A percentile compares a stretch with the other conserved stretches of the same genome.
phyloP scores from a whole-genome alignment of 2,888 invertebrate species.

The Cryptosula pallasiana region DNA sequence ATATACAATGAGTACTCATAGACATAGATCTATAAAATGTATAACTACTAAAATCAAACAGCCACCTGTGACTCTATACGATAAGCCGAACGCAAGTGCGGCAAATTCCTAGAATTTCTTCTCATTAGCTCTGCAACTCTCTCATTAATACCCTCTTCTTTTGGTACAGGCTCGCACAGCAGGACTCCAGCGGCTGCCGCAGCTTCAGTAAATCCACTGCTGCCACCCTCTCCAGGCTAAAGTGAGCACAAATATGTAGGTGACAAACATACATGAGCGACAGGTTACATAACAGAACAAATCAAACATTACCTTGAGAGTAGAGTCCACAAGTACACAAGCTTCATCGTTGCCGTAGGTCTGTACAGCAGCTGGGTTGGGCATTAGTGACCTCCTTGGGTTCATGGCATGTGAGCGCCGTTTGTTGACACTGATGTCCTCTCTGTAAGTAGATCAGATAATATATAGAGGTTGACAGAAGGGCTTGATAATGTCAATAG shows the following conservation, averaged over 20 bases:
- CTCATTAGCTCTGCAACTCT: neutral
- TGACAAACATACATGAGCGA: neutral
- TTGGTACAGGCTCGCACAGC: neutral
- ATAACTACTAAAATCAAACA: neutral
- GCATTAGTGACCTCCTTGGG: neutral
- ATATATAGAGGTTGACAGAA: too few relatives aligned
- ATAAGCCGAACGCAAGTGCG: constrained; percentile 4
- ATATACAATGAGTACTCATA: neutral
- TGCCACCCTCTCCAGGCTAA: neutral
- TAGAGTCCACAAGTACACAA: neutral
- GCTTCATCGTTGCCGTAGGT: constrained; percentile 5
- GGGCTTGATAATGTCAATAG: too few relatives aligned
- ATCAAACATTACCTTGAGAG: neutral
- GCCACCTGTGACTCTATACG: constrained; percentile 11
- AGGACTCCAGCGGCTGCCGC: neutral
- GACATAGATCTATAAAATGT: too few relatives aligned
- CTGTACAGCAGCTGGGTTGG: neutral
- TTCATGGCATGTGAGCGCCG: too few relatives aligned
- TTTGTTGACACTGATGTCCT: too few relatives aligned
- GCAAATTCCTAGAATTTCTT: constrained; percentile 1
- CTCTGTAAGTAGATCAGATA: too few relatives aligned
- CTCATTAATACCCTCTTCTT: neutral
- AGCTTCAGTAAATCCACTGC: constrained; percentile 4
- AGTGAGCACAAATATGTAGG: neutral
- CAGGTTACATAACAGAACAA: neutral